Base-by-base conservation (phyloP, 2,888 invertebrate species). In the Nemotelus pantherinus region DNA sequence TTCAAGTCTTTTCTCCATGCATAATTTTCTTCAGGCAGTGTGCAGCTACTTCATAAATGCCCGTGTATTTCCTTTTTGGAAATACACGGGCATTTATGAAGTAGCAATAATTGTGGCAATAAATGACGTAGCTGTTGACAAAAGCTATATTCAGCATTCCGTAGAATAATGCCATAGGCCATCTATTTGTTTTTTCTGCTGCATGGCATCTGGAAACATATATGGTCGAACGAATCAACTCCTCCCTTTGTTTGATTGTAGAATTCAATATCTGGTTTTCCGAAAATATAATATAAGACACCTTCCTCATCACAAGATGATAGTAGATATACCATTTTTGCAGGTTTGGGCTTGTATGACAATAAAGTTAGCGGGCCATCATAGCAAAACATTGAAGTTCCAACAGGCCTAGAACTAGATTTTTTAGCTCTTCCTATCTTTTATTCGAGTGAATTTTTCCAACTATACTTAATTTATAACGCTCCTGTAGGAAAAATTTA, bases 401-500 rank as follows among this genome's bases (percentile, higher is more conserved):
- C 58, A 25, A 58, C 58, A 58, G 58, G 25, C 25, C 25, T 25
- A 25, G 25, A 25, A 25, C 25, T 25, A 25, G 58, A 7, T 58
- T 58, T 25, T 58, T 2, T 58, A 58, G 58, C 58, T 58, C n/a
- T 58, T 58, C 2, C 9, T 7, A 5, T 1, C 58, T 7, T 58
- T 58, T 58, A 58, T 2, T 58, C 25, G 58, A 58, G n/a, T 25
- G 58, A 9, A 58, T 9, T 58, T 1, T 58, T 1, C 58, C 58
- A 7, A 58, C 58, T 58, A n/a, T 58, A 25, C 1, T 58, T 58
- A 58, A 53, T 53, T 53, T 53, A 58, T 84, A 84, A 48, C 83
- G 84, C 67, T 81, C 79, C 78, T 81, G 76, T 58, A 83, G 80
- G 67, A 85, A 72, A 25, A 79, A 75, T 78, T 83, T 82, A 6